Base-by-base conservation (phyloP, 1,140 invertebrate genomes). In the Spodoptera frugiperda region DNA sequence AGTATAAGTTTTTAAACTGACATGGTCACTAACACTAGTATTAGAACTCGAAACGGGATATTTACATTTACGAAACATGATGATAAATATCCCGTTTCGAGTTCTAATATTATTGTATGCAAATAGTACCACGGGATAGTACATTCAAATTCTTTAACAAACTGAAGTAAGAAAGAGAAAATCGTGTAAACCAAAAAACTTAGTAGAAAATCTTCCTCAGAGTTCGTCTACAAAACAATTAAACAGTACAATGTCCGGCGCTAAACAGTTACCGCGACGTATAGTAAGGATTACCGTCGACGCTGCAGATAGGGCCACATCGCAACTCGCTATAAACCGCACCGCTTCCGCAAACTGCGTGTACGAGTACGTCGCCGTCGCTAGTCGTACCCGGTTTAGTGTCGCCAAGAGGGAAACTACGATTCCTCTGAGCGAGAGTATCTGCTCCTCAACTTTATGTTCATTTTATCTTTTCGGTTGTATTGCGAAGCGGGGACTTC, bases 391-490 rank as follows among this genome's bases (percentile, higher is more conserved):
- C 78, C 78, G 84, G 84, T 92, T 92, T 92, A 93, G 88, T 93
- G 87, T 80, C 90, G 86, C 78, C 92, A 79, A 61, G 92, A 92
- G 92, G 85, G 83, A 91, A 80, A 91, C 91, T 91, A 92, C 87
- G 89, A 92, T 90, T 91, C 90, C 89, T 91, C 86, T 79, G 88
- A 88, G 90, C 89, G 81, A 79, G 87, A 88, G 88, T 91, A 93
- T 93, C 88, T 90, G 83, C 88, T 89, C 81, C 90, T 92, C 89
- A 92, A 93, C 87, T 92, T 92, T 92, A 92, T 90, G 89, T 92
- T 92, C 91, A 91, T 93, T 93, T 93, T 93, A 93, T 93, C 91
- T 92, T 91, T 93, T 90, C 87, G 89, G 78, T 87, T 87, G 89
- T 92, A 91, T 91, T 92, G 87, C 89, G 87, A 91, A 85, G 80